These are phyloP conservation scores for Cyclophora punctaria DNA, from an alignment of 2,888 invertebrate genomes.

Conservation along the genomic window DNA sequence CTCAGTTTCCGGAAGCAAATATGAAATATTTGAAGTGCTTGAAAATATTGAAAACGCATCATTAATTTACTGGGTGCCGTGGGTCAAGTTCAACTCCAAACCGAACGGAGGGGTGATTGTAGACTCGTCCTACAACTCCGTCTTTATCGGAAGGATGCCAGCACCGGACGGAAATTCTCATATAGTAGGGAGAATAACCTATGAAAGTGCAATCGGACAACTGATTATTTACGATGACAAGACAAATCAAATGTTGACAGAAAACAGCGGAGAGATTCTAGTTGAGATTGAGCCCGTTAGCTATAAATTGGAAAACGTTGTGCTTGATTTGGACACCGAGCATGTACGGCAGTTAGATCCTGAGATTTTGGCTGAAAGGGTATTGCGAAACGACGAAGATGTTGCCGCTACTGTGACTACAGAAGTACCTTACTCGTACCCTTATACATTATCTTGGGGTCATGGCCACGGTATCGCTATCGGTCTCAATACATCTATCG, in stretches of 20 bases:
- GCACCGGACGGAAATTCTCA: slow-evolving; percentile 61
- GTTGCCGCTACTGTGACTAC: slow-evolving; percentile 79
- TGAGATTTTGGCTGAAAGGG: slow-evolving; percentile 68
- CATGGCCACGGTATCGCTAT: slow-evolving; percentile 83
- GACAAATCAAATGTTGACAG: slow-evolving; percentile 63
- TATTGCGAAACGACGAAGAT: slow-evolving; percentile 71
- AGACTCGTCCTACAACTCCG: slow-evolving; percentile 54
- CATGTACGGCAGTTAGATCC: slow-evolving; percentile 64
- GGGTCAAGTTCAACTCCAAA: slow-evolving; percentile 79
- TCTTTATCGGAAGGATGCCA: slow-evolving; percentile 56
- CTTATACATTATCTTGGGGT: slow-evolving; percentile 85
- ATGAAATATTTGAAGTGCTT: slow-evolving; percentile 80
- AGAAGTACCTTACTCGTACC: slow-evolving; percentile 82
- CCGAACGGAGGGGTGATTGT: slow-evolving; percentile 82
- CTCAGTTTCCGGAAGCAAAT: slow-evolving; percentile 77
- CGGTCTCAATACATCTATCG: slow-evolving; percentile 79
- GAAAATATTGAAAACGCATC: slow-evolving; percentile 86
- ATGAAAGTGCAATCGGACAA: slow-evolving; percentile 79
- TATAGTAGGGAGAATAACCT: slow-evolving; percentile 82
- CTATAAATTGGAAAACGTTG: slow-evolving; percentile 83
- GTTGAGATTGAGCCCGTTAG: slow-evolving; percentile 86
- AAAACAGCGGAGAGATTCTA: slow-evolving; percentile 82
- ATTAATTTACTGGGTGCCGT: slow-evolving; percentile 83
- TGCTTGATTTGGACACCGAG: slow-evolving; percentile 71
- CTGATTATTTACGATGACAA: slow-evolving; percentile 80